Evolutionary conservation across 2,888 invertebrate species (phyloP).

Genomic region (Oscheius onirici): DNA sequence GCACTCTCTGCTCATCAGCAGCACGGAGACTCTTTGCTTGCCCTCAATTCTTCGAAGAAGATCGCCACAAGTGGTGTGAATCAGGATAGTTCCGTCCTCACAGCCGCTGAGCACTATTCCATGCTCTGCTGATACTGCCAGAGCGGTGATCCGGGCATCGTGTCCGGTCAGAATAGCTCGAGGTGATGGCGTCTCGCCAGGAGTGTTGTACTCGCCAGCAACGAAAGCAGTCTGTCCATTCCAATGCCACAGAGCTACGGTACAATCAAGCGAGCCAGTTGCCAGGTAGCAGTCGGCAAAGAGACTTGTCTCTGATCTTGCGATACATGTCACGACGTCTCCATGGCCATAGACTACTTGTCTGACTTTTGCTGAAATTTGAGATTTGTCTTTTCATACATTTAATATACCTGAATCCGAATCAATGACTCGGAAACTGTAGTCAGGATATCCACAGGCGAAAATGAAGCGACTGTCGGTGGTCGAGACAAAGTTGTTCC

Average conservation of each 20-base stretch:
- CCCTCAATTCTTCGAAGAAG: slow-evolving; percentile 83
- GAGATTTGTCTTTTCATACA: background rate
- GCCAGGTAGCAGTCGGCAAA: slow-evolving; percentile 99
- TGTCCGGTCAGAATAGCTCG: slow-evolving; percentile 96
- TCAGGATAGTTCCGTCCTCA: slow-evolving; percentile 89
- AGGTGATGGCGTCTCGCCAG: slow-evolving; percentile 88
- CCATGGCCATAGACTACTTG: slow-evolving; percentile 99
- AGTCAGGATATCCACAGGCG: slow-evolving; percentile 99
- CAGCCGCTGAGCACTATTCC: slow-evolving; percentile 97
- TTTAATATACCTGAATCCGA: slow-evolving; percentile 84
- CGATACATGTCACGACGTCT: slow-evolving; percentile 96
- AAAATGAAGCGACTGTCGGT: slow-evolving; percentile 95
- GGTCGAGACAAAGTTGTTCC: slow-evolving; percentile 95
- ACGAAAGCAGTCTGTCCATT: slow-evolving; percentile 85
- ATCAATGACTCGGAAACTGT: slow-evolving; percentile 95
- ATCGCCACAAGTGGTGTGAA: slow-evolving; percentile 98
- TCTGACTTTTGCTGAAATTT: slow-evolving; percentile 86
- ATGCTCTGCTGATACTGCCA: slow-evolving; percentile 95
- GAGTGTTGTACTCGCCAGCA: slow-evolving; percentile 83
- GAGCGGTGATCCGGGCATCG: slow-evolving; percentile 92
- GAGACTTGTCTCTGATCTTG: slow-evolving; percentile 96
- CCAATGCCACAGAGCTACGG: slow-evolving; percentile 98
- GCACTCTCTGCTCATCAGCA: slow-evolving; percentile 87
- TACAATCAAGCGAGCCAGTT: slow-evolving; percentile 96
- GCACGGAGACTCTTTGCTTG: slow-evolving; percentile 45